These are phyloP conservation scores for Ptilorrhoa leucosticta DNA, from an alignment of 2,113 vertebrate species.

Conservation along the genomic window DNA sequence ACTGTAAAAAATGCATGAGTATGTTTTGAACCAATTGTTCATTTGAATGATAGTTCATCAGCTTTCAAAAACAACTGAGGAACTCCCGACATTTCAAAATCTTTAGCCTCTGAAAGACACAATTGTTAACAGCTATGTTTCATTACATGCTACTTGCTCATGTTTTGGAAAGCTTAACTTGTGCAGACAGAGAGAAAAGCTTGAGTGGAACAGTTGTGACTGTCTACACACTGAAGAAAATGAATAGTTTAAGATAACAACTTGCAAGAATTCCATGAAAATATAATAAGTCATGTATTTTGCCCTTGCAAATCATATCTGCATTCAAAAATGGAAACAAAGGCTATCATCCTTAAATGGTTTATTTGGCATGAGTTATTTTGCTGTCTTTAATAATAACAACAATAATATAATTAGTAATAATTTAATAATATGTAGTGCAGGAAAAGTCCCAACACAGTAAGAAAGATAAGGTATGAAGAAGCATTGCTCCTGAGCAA, in stretches of 20 bases:
- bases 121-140: not conserved
- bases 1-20: not conserved
- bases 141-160: not conserved
- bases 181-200: not conserved
- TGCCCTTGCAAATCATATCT: not conserved
- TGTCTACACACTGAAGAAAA: not conserved
- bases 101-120: not conserved
- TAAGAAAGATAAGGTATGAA: not conserved
- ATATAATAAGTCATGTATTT: not conserved
- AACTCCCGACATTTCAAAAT: not conserved
- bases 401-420: not conserved
- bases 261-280: not conserved
- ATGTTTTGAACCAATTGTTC: not conserved
- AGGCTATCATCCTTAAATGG: not conserved
- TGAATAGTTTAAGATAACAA: not conserved
- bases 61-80: not conserved
- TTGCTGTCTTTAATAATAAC: not conserved
- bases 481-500: not conserved
- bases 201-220: fast-evolving
- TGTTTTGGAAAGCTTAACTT: not conserved
- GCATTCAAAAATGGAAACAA: not conserved
- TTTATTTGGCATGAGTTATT: not conserved
- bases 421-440: not conserved
- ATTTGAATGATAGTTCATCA: not conserved
- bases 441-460: fast-evolving